Evolutionary conservation across 2,113 vertebrate genomes (phyloP).

Genomic region (Microcebus lehilahytsara): DNA sequence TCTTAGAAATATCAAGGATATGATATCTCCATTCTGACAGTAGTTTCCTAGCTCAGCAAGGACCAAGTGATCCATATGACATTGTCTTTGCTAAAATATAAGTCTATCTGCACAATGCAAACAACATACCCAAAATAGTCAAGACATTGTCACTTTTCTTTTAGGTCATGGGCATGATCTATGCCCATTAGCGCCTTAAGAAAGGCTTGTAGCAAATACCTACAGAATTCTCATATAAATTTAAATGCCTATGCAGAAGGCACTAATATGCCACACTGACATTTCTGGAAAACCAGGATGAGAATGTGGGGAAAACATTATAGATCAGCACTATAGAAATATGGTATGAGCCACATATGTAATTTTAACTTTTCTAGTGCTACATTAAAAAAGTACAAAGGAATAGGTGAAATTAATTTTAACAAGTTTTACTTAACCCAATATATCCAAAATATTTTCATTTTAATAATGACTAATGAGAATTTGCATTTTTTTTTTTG

Average conservation of each 20-base stretch:
- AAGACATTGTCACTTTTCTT: background rate
- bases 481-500: background rate
- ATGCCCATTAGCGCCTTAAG: background rate
- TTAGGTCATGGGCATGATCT: background rate
- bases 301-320: background rate
- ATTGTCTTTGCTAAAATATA: conserved; percentile 25
- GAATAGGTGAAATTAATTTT: background rate
- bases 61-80: background rate
- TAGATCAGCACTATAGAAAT: background rate
- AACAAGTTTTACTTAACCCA: background rate
- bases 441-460: background rate
- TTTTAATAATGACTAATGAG: background rate
- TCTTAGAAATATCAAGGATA: conserved; percentile 23
- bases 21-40: background rate
- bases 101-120: background rate
- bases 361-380: background rate
- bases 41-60: background rate
- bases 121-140: background rate
- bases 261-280: background rate
- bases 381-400: background rate
- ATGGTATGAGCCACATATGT: background rate
- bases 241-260: background rate
- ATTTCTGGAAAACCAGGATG: conserved; percentile 6
- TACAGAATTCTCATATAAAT: background rate
- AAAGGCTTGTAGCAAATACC: conserved; percentile 21